phyloP scores from a whole-genome alignment of 2,113 vertebrate genomes.

The Polyodon spathula region DNA sequence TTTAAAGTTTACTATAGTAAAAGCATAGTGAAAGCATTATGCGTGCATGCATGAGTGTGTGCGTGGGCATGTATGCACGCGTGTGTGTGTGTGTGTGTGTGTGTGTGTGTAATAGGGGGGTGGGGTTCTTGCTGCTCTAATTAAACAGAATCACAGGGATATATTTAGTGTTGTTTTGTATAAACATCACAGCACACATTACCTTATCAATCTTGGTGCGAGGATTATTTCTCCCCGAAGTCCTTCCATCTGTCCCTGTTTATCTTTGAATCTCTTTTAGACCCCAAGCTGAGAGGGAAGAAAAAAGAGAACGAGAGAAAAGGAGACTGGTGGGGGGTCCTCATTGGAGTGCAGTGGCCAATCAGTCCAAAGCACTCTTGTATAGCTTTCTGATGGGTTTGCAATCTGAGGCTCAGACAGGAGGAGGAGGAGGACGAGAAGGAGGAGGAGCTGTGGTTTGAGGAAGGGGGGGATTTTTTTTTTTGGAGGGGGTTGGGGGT shows the following conservation, averaged over 20 bases:
- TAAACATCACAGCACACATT: conserved; percentile 57
- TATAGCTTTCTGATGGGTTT: conserved; percentile 99
- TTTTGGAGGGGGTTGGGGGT: conserved; percentile 50
- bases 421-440: conserved; percentile 33
- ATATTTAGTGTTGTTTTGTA: conserved; percentile 66
- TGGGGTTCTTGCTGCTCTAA: conserved; percentile 21
- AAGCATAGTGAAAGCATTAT: too few relatives aligned
- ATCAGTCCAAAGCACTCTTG: conserved; percentile 89
- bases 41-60: too few relatives aligned
- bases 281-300: conserved; percentile 43
- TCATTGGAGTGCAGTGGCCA: conserved; percentile 74
- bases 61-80: conserved; percentile 9
- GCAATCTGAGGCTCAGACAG: conserved; percentile 88
- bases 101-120: conserved; percentile 2
- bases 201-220: conserved; percentile 53
- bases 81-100: background rate
- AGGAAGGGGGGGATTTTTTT: conserved; percentile 30
- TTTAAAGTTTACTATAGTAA: too few relatives aligned
- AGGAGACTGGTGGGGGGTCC: conserved; percentile 75
- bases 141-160: conserved; percentile 45
- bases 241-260: conserved; percentile 84
- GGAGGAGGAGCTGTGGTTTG: conserved; percentile 40
- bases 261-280: conserved; percentile 51
- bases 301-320: conserved; percentile 22
- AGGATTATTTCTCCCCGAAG: conserved; percentile 82